Percentiles rank a stretch among this genome's conserved stretches.
Evolutionary conservation across 2,113 vertebrate species (phyloP).

Genomic region (Mionectes macconnelli): DNA sequence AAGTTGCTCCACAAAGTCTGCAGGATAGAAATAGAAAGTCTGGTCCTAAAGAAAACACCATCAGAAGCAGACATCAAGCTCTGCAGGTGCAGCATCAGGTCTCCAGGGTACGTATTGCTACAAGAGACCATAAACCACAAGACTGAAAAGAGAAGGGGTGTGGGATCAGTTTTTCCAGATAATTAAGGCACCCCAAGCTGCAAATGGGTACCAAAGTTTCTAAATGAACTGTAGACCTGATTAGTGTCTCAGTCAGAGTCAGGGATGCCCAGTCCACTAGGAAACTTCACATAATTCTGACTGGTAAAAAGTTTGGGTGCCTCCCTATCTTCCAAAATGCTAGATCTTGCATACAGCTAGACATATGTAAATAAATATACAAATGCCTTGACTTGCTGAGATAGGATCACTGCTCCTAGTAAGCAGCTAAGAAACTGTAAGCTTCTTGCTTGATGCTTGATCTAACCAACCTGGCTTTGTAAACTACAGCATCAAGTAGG

Average conservation of each 20-base stretch:
- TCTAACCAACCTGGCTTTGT: background rate
- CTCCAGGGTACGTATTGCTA: background rate
- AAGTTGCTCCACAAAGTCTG: background rate
- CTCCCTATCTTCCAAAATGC: background rate
- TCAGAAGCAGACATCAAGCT: background rate
- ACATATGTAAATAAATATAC: background rate
- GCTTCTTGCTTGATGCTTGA: background rate
- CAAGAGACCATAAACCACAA: background rate
- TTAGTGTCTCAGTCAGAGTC: background rate
- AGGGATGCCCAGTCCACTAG: background rate
- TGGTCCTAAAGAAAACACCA: background rate
- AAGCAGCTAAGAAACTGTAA: background rate
- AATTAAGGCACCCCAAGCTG: background rate
- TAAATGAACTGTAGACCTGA: background rate
- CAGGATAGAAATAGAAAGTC: background rate
- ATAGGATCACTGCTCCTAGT: background rate
- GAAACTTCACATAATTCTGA: background rate
- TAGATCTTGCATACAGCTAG: background rate
- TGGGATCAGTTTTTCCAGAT: background rate
- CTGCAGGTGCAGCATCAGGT: background rate
- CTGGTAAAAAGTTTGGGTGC: background rate
- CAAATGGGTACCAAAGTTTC: background rate
- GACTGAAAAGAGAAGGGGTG: background rate
- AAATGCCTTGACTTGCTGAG: background rate
- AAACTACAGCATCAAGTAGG: background rate